Percentiles rank a stretch among this genome's conserved stretches.
Evolutionary conservation across 1,140 invertebrate genomes (phyloP).

Genomic region (Euwallacea fornicatus): DNA sequence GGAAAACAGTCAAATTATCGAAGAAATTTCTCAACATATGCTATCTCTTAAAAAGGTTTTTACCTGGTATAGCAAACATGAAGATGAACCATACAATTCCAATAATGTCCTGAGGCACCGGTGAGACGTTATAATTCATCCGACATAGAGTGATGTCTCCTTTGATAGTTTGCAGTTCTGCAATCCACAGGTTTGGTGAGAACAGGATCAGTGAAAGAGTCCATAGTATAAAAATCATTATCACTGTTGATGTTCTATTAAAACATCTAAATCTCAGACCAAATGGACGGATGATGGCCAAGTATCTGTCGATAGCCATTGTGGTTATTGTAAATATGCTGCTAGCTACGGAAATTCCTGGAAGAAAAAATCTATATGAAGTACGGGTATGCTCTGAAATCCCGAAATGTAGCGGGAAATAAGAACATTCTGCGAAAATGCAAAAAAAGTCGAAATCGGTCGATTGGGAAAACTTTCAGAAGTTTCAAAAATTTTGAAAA

Average conservation of each 20-base stretch:
- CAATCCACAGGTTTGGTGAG: conserved; percentile 55
- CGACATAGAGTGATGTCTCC: conserved; percentile 54
- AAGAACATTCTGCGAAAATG: too few species aligned
- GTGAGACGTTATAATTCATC: conserved; percentile 57
- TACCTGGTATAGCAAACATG: conserved; percentile 73
- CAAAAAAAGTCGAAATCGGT: too few species aligned
- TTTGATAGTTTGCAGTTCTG: conserved; percentile 11
- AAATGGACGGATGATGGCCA: conserved; percentile 75
- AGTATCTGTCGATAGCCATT: conserved; percentile 74
- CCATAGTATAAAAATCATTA: conserved; percentile 68
- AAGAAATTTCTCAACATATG: background rate
- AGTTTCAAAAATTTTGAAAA: too few species aligned
- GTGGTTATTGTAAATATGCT: conserved; percentile 78
- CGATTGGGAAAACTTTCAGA: too few species aligned
- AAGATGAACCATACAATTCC: conserved; percentile 69
- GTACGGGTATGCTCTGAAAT: too few species aligned
- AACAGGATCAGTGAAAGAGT: conserved; percentile 66
- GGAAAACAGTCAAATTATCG: background rate
- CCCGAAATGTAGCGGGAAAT: too few species aligned
- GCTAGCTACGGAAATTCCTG: conserved; percentile 74
- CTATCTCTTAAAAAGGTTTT: conserved; percentile 16
- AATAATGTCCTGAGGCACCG: conserved; percentile 57
- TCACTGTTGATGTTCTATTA: conserved; percentile 65
- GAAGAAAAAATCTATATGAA: background rate
- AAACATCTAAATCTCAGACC: conserved; percentile 63